Conservation (phyloP, 2,113 vertebrate species). For the Acinonyx jubatus region DNA sequence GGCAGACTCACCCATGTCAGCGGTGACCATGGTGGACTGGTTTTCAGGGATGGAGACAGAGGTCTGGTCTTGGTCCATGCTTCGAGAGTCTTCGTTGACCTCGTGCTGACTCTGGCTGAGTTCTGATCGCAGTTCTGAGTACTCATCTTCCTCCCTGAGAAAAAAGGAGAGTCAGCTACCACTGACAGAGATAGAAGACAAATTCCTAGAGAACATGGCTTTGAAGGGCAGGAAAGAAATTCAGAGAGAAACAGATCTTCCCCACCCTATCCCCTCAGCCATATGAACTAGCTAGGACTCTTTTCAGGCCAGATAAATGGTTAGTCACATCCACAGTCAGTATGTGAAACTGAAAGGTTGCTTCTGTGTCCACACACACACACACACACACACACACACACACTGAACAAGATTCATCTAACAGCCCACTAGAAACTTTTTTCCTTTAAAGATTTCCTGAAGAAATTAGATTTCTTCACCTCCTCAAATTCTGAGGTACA, state of each 20-base stretch:
- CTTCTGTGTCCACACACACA: background rate
- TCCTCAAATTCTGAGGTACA: background rate
- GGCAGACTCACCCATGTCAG: constrained; percentile 89
- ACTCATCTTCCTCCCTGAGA: constrained; percentile 92
- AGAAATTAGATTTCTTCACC: background rate
- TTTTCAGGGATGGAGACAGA: constrained; percentile 91
- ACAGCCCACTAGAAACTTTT: background rate
- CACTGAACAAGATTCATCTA: background rate
- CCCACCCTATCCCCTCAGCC: too few species aligned
- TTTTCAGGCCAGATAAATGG: background rate
- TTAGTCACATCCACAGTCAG: background rate
- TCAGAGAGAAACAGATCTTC: background rate
- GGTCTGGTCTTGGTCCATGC: constrained; percentile 90
- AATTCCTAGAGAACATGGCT: background rate
- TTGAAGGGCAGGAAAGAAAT: background rate
- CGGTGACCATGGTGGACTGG: constrained; percentile 91
- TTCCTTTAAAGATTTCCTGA: background rate
- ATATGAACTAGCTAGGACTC: background rate
- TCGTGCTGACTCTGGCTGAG: constrained; percentile 93
- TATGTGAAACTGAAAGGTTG: background rate
- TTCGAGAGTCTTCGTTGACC: constrained; percentile 88
- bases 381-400: background rate
- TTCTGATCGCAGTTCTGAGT: constrained; percentile 90
- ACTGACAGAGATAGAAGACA: background rate
- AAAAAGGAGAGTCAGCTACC: constrained; percentile 23